Evolutionary conservation across 92 coral and sea anemone genomes (phyloP).

Genomic region (Actinostola sp.): DNA sequence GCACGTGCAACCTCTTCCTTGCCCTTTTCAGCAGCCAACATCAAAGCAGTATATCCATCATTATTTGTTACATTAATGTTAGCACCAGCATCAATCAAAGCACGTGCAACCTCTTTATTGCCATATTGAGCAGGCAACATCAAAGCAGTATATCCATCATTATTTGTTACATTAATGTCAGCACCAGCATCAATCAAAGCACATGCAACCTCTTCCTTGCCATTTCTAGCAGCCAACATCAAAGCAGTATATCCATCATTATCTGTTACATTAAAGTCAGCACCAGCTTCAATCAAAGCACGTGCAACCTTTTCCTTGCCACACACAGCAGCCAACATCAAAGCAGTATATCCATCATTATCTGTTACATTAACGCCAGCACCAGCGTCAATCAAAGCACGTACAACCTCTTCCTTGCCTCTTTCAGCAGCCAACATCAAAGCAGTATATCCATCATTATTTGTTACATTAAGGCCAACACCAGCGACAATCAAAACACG

Average conservation of each 20-base stretch:
- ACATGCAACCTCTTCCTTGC: no score
- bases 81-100: neutral
- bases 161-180: neutral
- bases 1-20: neutral
- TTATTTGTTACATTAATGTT: conserved; percentile 12
- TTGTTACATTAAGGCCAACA: conserved; percentile 8
- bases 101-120: neutral
- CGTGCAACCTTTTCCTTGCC: no score
- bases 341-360: conserved; percentile 11
- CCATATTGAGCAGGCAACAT: neutral
- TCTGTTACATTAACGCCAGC: no score
- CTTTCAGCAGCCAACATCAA: neutral
- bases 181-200: neutral
- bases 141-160: neutral
- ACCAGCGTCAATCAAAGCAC: no score
- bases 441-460: conserved; percentile 18
- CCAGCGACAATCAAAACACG: neutral
- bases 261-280: no score
- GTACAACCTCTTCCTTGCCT: neutral
- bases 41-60: conserved; percentile 5
- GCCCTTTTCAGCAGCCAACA: neutral
- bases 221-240: no score
- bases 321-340: neutral
- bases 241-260: no score
- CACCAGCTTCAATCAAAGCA: no score